Base-by-base conservation (phyloP, 2,888 invertebrate genomes). In the Eupithecia tripunctaria region DNA sequence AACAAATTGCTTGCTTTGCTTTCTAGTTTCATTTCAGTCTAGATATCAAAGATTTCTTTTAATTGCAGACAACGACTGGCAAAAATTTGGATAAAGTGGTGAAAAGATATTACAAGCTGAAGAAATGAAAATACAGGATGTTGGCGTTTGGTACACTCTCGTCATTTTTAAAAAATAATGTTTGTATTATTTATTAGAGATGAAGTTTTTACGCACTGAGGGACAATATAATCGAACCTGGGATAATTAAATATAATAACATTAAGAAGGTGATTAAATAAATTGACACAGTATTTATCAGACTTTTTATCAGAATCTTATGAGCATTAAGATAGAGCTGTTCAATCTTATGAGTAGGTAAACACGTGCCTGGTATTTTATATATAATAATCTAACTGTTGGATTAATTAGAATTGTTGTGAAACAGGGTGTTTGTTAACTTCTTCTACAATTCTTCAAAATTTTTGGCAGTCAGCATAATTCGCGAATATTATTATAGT, bases 51-150 rank as follows among this genome's bases (percentile, higher is more conserved):
- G 3, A 60, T 60, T 25, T 27, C 15, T n/a, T 62, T 80, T 80
- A 79, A 38, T 89, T 89, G 67, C 91, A 93, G 93, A 92, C 86
- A 27, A 91, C 92, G 1, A 91, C 92, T 14, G 88, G 84, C 0
- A 84, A 85, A 27, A 91, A 91, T 7, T 83, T 90, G 8, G 78
- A 89, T 27, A 87, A 89, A 79, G 82, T 80, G 12, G 86, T 85
- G 1, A 89, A 80, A 68, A 85, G 92, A 69, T 72, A 85, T 73
- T 90, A 86, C 68, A 81, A 79, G n/a, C 78, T 85, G 60, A 83
- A 85, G 21, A 73, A 84, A 77, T 86, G 73, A 86, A 60, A 12
- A 67, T 36, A 43, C 38, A 36, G 32, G 2, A 2, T 14, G n/a
- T n/a, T 63, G 63, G 29, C 12, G 2, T 63, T 21, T 25, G 25